Evolutionary conservation across 1,140 invertebrate genomes (phyloP), one percentile per base, ranked within the genome.

Genomic region (Pseudomyrmex concolor): DNA sequence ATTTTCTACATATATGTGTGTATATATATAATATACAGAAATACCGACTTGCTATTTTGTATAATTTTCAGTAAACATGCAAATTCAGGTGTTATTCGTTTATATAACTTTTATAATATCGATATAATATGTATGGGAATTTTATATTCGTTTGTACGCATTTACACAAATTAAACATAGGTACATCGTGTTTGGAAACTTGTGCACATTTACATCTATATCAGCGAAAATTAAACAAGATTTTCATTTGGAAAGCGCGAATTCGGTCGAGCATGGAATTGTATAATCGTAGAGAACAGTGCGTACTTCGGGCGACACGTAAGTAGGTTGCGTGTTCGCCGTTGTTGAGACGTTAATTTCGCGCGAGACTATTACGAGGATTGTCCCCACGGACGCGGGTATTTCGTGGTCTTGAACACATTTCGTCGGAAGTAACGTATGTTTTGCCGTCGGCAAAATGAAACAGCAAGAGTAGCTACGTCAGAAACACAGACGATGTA

Each of bases 261-360:
- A 70, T 45, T 67, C 17, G 12, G 17, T 67, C 43, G 15, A 13
- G 13, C 3, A 1, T 66, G 12, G 8, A 59, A 80, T 80, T 71
- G 54, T 66, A 59, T 77, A 76, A 77, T 17, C 19, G 45, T 43
- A 15, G 22, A 70, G 22, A 48, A 12, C 43, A 17, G n/a, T 51
- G 19, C 34, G 15, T n/a, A 19, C 60, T 22, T 76, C 10, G 9
- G 5, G 48, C 12, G n/a, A 7, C 51, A 66, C 12, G 8, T 68
- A 77, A 55, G 13, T 67, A 54, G 25, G 17, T 54, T 43, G 54
- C 59, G 13, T 43, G 70, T 59, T 54, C 4, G 62, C 43, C 66
- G 54, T 71, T 19, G 66, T 50, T 12, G 54, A 71, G 54, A 80
- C 43, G 54, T 80, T 80, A 80, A 80, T 80, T 80, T 80, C 43